Evolutionary conservation across 2,797 vertebrate species (phyloP).

Genomic region (Gobio occitaniae): DNA sequence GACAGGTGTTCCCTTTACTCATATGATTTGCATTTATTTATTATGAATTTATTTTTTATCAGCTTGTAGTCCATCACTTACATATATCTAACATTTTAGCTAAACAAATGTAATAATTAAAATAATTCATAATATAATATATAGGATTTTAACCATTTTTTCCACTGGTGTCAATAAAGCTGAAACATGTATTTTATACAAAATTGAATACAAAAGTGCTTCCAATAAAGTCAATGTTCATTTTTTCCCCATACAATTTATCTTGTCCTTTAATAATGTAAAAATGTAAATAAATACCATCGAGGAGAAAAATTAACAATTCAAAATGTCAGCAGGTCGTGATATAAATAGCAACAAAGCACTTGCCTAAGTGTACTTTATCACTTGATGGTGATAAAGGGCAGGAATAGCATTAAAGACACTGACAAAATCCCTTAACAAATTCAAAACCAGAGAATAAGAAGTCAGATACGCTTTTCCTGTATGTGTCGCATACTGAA

Average conservation of each 20-base stretch:
- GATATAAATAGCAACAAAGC: conserved; percentile 2
- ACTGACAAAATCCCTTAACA: conserved; percentile 17
- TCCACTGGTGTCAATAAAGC: too few relatives aligned
- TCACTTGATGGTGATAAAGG: conserved; percentile 18
- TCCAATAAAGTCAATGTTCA: too few relatives aligned
- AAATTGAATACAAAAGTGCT: too few relatives aligned
- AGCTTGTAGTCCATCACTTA: background rate
- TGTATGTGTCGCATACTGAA: background rate
- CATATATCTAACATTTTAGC: background rate
- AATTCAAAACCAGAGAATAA: background rate
- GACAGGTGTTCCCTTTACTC: background rate
- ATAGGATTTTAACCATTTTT: too few relatives aligned
- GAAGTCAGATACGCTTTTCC: background rate
- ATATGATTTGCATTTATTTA: background rate
- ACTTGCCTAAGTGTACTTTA: conserved; percentile 8
- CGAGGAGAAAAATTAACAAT: background rate
- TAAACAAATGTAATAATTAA: too few relatives aligned
- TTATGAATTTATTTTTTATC: background rate
- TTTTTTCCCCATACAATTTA: background rate
- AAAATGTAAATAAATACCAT: background rate
- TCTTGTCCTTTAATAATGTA: background rate
- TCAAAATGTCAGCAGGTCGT: background rate
- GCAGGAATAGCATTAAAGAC: background rate
- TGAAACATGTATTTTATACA: too few relatives aligned
- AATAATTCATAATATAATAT: too few relatives aligned